Percentiles rank a stretch among this genome's conserved stretches.
Evolutionary conservation across 2,113 vertebrate species (phyloP).

Genomic region (Dromaius novaehollandiae): DNA sequence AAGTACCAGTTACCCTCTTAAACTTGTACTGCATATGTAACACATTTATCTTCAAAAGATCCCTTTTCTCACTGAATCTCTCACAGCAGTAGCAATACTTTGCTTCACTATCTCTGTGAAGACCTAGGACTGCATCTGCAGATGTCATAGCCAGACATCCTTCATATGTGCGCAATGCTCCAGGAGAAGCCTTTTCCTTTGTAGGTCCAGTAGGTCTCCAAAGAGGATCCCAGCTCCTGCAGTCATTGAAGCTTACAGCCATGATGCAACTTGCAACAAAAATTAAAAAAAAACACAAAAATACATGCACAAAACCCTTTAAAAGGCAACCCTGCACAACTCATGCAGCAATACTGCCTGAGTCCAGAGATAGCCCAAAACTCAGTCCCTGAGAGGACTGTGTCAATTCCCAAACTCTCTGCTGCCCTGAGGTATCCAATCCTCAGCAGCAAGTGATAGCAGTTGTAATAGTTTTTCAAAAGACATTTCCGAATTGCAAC

Average conservation of each 20-base stretch:
- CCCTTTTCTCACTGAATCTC: neutral
- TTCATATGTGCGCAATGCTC: fast-evolving
- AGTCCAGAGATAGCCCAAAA: neutral
- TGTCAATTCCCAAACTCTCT: neutral
- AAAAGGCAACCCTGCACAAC: neutral
- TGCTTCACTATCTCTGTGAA: neutral
- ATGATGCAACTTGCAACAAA: neutral
- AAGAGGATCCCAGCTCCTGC: neutral
- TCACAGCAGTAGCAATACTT: neutral
- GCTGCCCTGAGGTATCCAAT: fast-evolving
- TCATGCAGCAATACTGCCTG: fast-evolving
- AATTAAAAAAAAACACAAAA: neutral
- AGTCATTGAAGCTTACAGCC: neutral
- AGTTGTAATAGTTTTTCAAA: neutral
- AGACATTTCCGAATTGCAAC: neutral
- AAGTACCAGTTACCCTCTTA: neutral
- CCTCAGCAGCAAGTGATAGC: fast-evolving
- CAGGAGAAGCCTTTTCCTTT: neutral
- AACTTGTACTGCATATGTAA: neutral
- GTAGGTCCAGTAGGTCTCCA: neutral
- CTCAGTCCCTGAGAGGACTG: neutral
- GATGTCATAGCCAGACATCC: neutral
- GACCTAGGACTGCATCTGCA: neutral
- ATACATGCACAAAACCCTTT: neutral
- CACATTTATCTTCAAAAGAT: neutral